phyloP scores from a whole-genome alignment of 1,140 invertebrate species.

The Lerema accius region DNA sequence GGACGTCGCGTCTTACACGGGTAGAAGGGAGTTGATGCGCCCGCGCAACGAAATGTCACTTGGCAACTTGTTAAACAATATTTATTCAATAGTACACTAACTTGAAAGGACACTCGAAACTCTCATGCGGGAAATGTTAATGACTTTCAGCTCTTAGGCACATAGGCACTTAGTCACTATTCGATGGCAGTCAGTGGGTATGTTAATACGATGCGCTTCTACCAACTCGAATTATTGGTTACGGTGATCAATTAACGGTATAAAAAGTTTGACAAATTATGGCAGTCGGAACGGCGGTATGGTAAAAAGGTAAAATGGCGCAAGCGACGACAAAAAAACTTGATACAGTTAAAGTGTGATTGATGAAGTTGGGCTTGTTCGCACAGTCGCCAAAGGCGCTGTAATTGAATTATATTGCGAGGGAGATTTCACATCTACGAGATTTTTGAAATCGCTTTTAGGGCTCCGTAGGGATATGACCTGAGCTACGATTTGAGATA shows the following conservation, averaged over 20 bases:
- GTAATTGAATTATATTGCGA: conserved; percentile 77
- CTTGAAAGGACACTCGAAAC: conserved; percentile 69
- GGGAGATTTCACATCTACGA: conserved; percentile 51
- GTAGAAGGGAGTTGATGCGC: conserved; percentile 45
- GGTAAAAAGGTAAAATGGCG: conserved; percentile 56
- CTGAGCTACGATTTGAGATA: neutral
- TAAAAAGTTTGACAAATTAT: conserved; percentile 76
- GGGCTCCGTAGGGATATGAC: neutral
- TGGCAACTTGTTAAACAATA: conserved; percentile 75
- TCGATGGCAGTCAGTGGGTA: conserved; percentile 48
- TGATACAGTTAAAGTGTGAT: conserved; percentile 80
- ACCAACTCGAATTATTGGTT: conserved; percentile 41
- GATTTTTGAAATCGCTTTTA: conserved; percentile 36
- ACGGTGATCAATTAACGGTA: conserved; percentile 62
- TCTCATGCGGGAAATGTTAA: conserved; percentile 73
- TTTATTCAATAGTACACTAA: conserved; percentile 74
- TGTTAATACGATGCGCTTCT: conserved; percentile 54
- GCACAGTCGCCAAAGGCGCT: conserved; percentile 52
- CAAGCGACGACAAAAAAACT: conserved; percentile 65
- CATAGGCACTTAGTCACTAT: conserved; percentile 19
- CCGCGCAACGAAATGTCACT: conserved; percentile 71
- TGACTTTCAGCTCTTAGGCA: conserved; percentile 72
- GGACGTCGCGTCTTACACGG: conserved; percentile 56
- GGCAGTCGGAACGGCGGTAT: conserved; percentile 54
- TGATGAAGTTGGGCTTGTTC: conserved; percentile 62